phyloP scores from a whole-genome alignment of 2,113 vertebrate species.

The Nyctereutes procyonoides region DNA sequence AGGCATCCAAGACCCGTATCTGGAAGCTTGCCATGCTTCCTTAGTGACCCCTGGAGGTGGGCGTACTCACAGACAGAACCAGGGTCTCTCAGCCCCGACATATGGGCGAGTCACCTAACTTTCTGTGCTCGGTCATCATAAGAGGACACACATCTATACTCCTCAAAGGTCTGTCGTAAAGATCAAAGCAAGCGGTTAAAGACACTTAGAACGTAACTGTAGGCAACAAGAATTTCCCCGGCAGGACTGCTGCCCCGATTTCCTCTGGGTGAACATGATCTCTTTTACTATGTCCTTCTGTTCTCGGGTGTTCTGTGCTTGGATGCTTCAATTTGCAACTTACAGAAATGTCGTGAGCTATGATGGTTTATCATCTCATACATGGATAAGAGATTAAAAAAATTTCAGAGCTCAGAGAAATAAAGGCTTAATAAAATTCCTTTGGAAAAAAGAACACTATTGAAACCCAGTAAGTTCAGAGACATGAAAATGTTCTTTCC shows the following conservation, averaged over 20 bases:
- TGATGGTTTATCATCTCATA: background rate
- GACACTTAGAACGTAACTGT: background rate
- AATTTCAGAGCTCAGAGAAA: background rate
- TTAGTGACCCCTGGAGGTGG: too few relatives aligned
- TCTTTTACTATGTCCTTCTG: background rate
- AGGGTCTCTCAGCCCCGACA: background rate
- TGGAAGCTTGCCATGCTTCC: background rate
- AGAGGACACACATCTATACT: background rate
- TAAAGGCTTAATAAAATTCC: background rate
- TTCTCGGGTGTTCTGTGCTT: background rate
- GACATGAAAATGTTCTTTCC: background rate
- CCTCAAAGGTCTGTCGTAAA: background rate
- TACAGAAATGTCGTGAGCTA: background rate
- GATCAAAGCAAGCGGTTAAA: fast-evolving
- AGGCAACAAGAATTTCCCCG: too few relatives aligned
- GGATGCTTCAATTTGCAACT: background rate
- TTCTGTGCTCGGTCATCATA: background rate
- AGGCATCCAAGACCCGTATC: fast-evolving
- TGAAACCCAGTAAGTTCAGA: background rate
- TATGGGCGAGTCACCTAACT: too few relatives aligned
- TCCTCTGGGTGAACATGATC: background rate
- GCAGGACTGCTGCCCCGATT: background rate
- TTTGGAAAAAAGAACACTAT: background rate
- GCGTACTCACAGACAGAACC: background rate
- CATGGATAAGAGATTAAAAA: background rate